phyloP scores from a whole-genome alignment of 2,797 vertebrate genomes.

The Esox masquinongy region DNA sequence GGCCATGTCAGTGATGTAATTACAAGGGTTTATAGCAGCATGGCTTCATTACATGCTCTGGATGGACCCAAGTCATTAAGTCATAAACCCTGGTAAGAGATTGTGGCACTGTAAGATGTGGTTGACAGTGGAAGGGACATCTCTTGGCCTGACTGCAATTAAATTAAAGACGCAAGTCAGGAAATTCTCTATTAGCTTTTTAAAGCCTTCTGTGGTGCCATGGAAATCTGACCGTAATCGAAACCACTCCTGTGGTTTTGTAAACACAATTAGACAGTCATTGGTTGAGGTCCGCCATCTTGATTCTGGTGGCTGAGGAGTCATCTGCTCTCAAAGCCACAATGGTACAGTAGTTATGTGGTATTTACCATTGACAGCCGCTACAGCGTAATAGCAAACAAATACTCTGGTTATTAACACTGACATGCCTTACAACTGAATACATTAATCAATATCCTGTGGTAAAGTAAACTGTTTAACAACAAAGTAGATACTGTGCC shows the following conservation, averaged over 20 bases:
- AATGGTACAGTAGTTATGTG: not conserved
- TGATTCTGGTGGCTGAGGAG: conserved; percentile 29
- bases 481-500: not conserved
- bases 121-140: conserved; percentile 57
- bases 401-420: conserved; percentile 36
- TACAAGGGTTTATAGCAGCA: conserved; percentile 49
- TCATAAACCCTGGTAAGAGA: conserved; percentile 47
- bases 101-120: conserved; percentile 61
- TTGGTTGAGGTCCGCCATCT: conserved; percentile 38
- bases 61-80: conserved; percentile 14
- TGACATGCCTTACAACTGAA: conserved; percentile 34
- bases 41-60: conserved; percentile 44
- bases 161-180: conserved; percentile 49
- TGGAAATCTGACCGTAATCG: conserved; percentile 36
- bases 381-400: conserved; percentile 41
- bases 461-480: not conserved
- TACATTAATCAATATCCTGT: conserved; percentile 43
- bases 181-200: conserved; percentile 66
- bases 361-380: conserved; percentile 38
- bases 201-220: conserved; percentile 46
- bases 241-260: conserved; percentile 52
- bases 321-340: conserved; percentile 27
- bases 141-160: conserved; percentile 55
- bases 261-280: conserved; percentile 46
- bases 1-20: conserved; percentile 53